phyloP scores from a whole-genome alignment of 2,888 invertebrate genomes.

The Limnephilus auricula region DNA sequence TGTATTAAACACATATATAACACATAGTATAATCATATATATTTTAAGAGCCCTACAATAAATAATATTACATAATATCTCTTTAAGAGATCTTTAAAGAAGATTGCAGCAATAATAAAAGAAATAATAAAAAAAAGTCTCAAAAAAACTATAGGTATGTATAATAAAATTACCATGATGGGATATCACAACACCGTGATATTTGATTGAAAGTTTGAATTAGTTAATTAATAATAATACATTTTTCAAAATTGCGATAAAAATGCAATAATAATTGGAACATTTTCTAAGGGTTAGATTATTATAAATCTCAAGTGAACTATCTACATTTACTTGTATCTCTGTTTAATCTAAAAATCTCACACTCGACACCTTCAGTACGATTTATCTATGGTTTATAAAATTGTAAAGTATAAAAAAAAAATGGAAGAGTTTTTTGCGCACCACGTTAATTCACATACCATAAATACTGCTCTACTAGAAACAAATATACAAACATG shows the following conservation, averaged over 20 bases:
- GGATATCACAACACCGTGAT: not conserved
- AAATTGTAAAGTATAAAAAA: not conserved
- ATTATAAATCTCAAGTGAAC: not conserved
- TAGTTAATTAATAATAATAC: not conserved
- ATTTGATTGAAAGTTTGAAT: not conserved
- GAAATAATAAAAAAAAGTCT: not conserved
- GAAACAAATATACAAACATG: not conserved
- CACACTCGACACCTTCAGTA: conserved; percentile 2
- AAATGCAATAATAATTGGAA: not conserved
- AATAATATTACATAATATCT: too few species aligned
- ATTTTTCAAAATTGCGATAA: not conserved
- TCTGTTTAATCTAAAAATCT: not conserved
- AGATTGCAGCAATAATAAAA: not conserved
- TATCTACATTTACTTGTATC: not conserved
- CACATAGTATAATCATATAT: not conserved
- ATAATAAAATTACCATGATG: not conserved
- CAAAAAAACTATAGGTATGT: too few species aligned
- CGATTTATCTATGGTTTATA: not conserved
- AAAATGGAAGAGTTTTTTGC: not conserved
- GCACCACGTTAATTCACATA: not conserved
- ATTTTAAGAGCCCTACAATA: not conserved
- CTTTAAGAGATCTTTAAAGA: not conserved
- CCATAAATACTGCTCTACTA: not conserved
- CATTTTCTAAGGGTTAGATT: not conserved
- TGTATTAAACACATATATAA: too few species aligned